Conservation (phyloP, 1,140 invertebrate genomes). For the Drusus annulatus region DNA sequence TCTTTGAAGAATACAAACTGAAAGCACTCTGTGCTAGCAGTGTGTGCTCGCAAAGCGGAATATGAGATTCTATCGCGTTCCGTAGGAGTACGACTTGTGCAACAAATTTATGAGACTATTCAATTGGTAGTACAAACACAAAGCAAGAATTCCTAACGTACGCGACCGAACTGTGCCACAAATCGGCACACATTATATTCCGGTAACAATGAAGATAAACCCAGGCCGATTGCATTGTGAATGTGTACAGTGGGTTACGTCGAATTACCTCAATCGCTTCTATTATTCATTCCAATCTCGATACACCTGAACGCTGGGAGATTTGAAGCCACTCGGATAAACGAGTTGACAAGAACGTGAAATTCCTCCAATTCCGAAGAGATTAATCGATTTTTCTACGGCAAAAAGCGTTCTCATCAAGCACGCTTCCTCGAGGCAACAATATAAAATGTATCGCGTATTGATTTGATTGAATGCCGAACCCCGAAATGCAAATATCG, state of each 20-base stretch:
- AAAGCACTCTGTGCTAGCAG: too few species aligned
- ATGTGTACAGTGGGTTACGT: conserved; percentile 12
- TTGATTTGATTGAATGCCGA: conserved; percentile 13
- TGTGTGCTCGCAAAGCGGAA: too few species aligned
- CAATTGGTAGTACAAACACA: too few species aligned
- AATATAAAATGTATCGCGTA: not conserved
- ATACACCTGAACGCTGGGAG: not conserved
- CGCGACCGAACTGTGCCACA: too few species aligned
- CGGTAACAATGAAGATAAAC: not conserved
- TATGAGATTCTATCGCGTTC: not conserved
- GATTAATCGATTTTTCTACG: not conserved
- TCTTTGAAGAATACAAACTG: too few species aligned
- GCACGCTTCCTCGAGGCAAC: not conserved
- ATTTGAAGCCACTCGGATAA: not conserved
- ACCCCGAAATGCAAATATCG: conserved; percentile 17
- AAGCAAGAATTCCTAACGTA: too few species aligned
- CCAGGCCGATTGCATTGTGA: conserved; percentile 15
- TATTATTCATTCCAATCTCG: not conserved
- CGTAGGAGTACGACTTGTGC: too few species aligned
- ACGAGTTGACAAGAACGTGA: not conserved
- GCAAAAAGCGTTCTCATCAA: not conserved
- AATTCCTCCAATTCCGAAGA: too few species aligned
- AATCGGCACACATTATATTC: not conserved
- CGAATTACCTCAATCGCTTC: not conserved
- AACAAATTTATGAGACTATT: too few species aligned